Conservation (phyloP, 2,888 invertebrate species). For the Hydropsyche betteni region DNA sequence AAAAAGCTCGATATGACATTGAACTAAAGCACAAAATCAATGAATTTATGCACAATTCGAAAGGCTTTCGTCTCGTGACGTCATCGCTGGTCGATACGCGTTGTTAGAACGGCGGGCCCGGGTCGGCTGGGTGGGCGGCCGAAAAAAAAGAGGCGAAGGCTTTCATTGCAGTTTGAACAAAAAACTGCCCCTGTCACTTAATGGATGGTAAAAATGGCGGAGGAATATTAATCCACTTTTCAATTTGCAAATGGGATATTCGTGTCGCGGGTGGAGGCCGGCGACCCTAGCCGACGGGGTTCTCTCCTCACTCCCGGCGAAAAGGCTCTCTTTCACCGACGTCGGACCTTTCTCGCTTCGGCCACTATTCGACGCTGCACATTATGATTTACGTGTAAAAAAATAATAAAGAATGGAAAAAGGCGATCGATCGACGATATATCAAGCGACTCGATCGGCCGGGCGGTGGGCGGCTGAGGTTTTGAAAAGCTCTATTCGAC, state of each 20-base stretch:
- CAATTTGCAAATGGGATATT: constrained; percentile 52
- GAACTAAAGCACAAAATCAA: no score
- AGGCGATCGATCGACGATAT: no score
- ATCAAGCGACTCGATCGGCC: no score
- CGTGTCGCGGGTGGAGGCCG: constrained; percentile 48
- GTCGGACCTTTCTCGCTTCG: constrained; percentile 19
- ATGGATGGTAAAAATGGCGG: constrained; percentile 52
- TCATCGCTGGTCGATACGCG: neutral
- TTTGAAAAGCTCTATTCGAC: no score
- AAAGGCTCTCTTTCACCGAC: constrained; percentile 32
- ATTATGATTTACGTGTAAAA: constrained; percentile 25
- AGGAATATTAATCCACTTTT: constrained; percentile 52
- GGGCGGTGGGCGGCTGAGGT: no score
- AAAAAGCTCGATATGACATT: no score
- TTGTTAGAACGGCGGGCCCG: neutral
- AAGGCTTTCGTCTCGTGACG: no score
- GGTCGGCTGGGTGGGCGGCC: neutral
- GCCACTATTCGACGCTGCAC: constrained; percentile 23
- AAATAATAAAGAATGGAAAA: no score
- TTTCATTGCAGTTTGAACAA: constrained; percentile 46
- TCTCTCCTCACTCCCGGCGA: constrained; percentile 23
- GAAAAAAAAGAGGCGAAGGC: constrained; percentile 26
- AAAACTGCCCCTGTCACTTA: constrained; percentile 51
- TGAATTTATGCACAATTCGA: no score
- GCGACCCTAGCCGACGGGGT: constrained; percentile 50